These are phyloP conservation scores for Manis pentadactyla DNA, from an alignment of 2,797 vertebrate species.

Conservation along the genomic window DNA sequence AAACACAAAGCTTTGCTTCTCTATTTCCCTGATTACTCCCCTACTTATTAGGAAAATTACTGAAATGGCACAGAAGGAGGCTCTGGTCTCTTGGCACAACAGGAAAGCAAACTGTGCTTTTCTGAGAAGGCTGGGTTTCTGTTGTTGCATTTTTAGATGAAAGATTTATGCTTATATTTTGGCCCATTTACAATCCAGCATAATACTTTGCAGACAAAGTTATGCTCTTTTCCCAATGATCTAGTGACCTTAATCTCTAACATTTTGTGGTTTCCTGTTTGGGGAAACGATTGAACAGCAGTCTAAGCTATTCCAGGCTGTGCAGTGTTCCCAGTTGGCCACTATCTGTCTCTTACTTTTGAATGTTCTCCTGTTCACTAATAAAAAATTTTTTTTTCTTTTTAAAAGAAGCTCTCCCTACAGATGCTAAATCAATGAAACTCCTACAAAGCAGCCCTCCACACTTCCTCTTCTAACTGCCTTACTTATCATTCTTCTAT, in stretches of 20 bases:
- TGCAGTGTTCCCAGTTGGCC: conserved; percentile 56
- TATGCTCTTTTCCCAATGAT: conserved; percentile 77
- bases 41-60: conserved; percentile 54
- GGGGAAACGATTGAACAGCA: conserved; percentile 75
- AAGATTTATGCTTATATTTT: conserved; percentile 69
- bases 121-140: conserved; percentile 38
- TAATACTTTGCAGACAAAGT: conserved; percentile 77
- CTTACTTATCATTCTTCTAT: conserved; percentile 50
- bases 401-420: conserved; percentile 45
- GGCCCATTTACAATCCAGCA: conserved; percentile 73
- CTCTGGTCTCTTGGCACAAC: conserved; percentile 2
- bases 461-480: conserved; percentile 57
- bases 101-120: conserved; percentile 54
- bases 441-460: conserved; percentile 56
- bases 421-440: conserved; percentile 71
- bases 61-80: not conserved
- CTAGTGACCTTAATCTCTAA: conserved; percentile 78
- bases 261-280: conserved; percentile 82
- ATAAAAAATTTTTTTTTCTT: conserved; percentile 32
- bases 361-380: conserved; percentile 55
- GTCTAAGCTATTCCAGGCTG: conserved; percentile 73
- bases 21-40: not conserved
- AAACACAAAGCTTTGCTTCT: not conserved
- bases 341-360: conserved; percentile 74
- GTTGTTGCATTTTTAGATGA: conserved; percentile 57